phyloP scores from a whole-genome alignment of 2,797 vertebrate genomes.

The Thunnus albacares region DNA sequence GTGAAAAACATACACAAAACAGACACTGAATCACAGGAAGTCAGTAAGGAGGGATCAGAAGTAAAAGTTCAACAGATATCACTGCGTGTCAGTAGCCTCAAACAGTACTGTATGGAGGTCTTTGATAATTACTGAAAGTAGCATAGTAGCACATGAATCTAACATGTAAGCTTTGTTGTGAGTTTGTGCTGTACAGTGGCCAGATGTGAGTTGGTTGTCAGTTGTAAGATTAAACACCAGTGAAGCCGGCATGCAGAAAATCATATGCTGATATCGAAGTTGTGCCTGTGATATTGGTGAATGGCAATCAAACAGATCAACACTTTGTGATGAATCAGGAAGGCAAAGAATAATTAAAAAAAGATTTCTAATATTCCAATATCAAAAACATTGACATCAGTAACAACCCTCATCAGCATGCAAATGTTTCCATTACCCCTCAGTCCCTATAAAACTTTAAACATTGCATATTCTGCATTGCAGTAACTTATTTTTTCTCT shows the following conservation, averaged over 20 bases:
- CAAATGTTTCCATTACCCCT: conserved; percentile 79
- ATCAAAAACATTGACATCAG: conserved; percentile 85
- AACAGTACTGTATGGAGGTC: conserved; percentile 80
- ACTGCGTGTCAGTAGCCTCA: conserved; percentile 91
- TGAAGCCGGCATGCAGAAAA: conserved; percentile 79
- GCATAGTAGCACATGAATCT: conserved; percentile 70
- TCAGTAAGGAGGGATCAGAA: conserved; percentile 76
- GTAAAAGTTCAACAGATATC: conserved; percentile 87
- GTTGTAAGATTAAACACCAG: conserved; percentile 67
- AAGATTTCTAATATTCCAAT: conserved; percentile 72
- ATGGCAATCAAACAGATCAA: conserved; percentile 63
- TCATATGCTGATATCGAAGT: conserved; percentile 64
- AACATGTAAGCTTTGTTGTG: conserved; percentile 40
- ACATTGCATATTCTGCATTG: conserved; percentile 89
- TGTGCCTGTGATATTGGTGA: conserved; percentile 68
- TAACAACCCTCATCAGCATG: conserved; percentile 83
- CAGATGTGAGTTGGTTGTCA: conserved; percentile 49
- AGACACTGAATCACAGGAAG: conserved; percentile 83
- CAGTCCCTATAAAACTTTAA: conserved; percentile 81
- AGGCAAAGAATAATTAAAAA: conserved; percentile 67
- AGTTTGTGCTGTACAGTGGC: conserved; percentile 80
- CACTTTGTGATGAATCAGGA: conserved; percentile 61
- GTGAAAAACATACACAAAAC: conserved; percentile 95
- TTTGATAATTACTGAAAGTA: conserved; percentile 85
- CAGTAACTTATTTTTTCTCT: conserved; percentile 90